These are phyloP conservation scores for Odontocerum albicorne DNA, from an alignment of 2,888 invertebrate genomes.

Conservation along the genomic window DNA sequence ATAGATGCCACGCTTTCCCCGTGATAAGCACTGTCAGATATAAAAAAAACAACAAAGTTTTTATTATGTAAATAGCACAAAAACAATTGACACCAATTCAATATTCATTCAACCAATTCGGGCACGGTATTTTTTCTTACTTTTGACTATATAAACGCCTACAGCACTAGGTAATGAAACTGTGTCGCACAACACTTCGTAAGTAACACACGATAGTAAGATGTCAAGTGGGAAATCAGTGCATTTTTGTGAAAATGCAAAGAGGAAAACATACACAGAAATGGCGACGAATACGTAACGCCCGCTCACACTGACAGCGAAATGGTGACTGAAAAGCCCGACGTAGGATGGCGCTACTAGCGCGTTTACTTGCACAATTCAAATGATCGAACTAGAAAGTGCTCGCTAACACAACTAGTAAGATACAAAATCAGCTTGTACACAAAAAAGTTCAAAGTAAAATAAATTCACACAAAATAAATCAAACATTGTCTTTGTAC, in stretches of 20 bases:
- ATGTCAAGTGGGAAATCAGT: conserved; percentile 27
- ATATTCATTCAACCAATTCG: conserved; percentile 25
- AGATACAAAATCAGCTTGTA: no score
- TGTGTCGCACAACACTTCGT: conserved; percentile 8
- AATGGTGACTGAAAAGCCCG: conserved; percentile 24
- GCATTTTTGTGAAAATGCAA: conserved; percentile 30
- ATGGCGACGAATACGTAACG: conserved; percentile 16
- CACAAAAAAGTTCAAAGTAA: no score
- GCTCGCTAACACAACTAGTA: no score
- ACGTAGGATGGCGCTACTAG: conserved; percentile 25
- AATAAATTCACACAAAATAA: no score
- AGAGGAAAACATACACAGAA: conserved; percentile 24
- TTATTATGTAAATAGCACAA: conserved; percentile 31
- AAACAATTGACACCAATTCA: conserved; percentile 33
- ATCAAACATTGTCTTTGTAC: no score
- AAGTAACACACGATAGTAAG: conserved; percentile 19
- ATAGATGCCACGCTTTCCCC: conserved; percentile 17
- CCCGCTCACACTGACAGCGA: conserved; percentile 27
- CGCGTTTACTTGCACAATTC: conserved; percentile 21
- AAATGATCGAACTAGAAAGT: no score
- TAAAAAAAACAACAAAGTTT: conserved; percentile 17
- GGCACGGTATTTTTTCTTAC: conserved; percentile 11
- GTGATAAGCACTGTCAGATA: conserved; percentile 16
- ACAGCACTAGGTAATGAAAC: conserved; percentile 13
- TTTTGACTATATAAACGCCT: conserved; percentile 1